phyloP scores from a whole-genome alignment of 2,797 vertebrate genomes.

The Syncerus caffer region DNA sequence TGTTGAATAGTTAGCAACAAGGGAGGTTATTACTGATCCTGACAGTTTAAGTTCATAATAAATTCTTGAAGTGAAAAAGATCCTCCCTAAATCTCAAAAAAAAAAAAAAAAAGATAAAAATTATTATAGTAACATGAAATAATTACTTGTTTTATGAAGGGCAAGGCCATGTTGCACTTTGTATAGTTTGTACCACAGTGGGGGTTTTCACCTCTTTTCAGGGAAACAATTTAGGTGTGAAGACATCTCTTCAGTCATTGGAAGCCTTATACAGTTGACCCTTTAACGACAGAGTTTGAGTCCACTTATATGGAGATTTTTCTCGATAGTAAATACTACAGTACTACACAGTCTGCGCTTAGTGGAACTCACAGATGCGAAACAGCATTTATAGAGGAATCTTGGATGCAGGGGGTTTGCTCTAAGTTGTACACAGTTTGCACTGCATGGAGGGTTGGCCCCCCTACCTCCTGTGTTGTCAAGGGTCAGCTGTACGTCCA shows the following conservation, averaged over 20 bases:
- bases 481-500: neutral
- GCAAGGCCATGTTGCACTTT: neutral
- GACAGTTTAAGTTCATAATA: neutral
- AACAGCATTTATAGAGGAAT: neutral
- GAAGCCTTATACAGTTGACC: neutral
- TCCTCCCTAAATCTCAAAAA: neutral
- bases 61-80: neutral
- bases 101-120: neutral
- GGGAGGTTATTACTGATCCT: neutral
- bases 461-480: neutral
- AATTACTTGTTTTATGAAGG: neutral
- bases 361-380: neutral
- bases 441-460: neutral
- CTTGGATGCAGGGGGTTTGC: neutral
- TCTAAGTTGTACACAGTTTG: neutral
- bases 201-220: neutral
- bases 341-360: neutral
- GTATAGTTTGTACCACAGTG: neutral
- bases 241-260: neutral
- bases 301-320: neutral
- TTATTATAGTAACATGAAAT: neutral
- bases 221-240: neutral
- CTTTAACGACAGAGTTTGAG: neutral
- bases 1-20: neutral
- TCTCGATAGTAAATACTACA: neutral